phyloP scores from a whole-genome alignment of 2,888 invertebrate species.

The Pegoplata infirma region DNA sequence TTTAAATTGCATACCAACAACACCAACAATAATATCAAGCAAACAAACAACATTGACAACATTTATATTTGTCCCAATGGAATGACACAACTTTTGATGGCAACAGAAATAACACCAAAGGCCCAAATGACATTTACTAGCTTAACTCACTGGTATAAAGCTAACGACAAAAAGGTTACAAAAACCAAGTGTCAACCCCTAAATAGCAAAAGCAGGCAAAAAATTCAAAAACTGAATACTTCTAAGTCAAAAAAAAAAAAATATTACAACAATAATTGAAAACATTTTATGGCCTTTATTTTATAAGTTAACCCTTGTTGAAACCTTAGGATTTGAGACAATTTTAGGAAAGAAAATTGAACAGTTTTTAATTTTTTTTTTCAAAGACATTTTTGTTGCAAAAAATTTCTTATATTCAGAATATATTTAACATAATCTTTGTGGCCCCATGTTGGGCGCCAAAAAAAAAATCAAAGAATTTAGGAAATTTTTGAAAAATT shows the following conservation, averaged over 20 bases:
- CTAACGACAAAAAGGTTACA: conserved; percentile 18
- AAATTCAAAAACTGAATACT: neutral
- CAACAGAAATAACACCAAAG: conserved; percentile 30
- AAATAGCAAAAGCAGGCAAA: neutral
- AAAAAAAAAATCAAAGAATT: too few species aligned
- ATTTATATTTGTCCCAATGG: conserved; percentile 51
- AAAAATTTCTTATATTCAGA: too few species aligned
- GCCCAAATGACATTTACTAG: conserved; percentile 32
- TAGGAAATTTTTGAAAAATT: too few species aligned
- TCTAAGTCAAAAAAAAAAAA: neutral
- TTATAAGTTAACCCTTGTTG: too few species aligned
- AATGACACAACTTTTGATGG: conserved; percentile 6
- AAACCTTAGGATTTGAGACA: too few species aligned
- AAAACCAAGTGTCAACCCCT: conserved; percentile 22
- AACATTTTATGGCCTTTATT: neutral
- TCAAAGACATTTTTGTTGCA: too few species aligned
- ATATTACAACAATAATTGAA: conserved; percentile 1
- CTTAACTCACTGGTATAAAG: neutral
- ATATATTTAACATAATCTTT: too few species aligned
- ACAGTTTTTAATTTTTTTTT: too few species aligned
- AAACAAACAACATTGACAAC: conserved; percentile 48
- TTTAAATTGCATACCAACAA: neutral
- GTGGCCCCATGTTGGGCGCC: too few species aligned
- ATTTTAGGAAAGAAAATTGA: too few species aligned
- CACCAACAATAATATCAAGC: too few species aligned